Evolutionary conservation across 2,113 vertebrate species (phyloP).

Genomic region (Grammomys dolichurus): DNA sequence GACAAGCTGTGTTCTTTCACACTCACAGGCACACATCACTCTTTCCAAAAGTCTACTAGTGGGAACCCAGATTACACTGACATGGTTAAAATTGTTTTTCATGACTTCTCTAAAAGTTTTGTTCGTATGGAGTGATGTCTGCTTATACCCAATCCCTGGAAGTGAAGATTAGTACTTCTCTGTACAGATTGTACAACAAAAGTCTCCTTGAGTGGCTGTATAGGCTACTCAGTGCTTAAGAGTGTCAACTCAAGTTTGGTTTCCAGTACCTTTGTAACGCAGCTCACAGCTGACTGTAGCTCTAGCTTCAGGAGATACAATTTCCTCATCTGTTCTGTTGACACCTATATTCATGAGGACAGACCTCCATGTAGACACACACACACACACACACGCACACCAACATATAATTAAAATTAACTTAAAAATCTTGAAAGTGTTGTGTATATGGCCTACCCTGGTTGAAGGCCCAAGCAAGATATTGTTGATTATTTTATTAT

Average conservation of each 20-base stretch:
- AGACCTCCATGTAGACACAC: neutral
- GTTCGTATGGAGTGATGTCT: neutral
- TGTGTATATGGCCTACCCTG: neutral
- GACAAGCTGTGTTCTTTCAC: neutral
- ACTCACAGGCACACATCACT: neutral
- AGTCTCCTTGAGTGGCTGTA: neutral
- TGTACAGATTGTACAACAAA: neutral
- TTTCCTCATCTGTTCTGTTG: neutral
- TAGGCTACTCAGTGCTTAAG: neutral
- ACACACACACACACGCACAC: neutral
- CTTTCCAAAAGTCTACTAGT: slow-evolving; percentile 32
- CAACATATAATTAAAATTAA: neutral
- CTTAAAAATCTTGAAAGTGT: neutral
- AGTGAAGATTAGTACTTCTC: neutral
- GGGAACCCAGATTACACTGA: neutral
- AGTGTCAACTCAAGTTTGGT: neutral
- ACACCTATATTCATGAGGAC: neutral
- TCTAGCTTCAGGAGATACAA: neutral
- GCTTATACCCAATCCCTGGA: fast-evolving
- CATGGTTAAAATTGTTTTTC: neutral
- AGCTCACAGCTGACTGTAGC: neutral
- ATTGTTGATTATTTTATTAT: no score
- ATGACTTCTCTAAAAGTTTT: neutral
- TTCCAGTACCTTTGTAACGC: neutral
- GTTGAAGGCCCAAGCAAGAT: neutral